Evolutionary conservation across 2,888 invertebrate genomes (phyloP), one percentile per base, ranked within the genome.

Genomic region (Volucella inflata): DNA sequence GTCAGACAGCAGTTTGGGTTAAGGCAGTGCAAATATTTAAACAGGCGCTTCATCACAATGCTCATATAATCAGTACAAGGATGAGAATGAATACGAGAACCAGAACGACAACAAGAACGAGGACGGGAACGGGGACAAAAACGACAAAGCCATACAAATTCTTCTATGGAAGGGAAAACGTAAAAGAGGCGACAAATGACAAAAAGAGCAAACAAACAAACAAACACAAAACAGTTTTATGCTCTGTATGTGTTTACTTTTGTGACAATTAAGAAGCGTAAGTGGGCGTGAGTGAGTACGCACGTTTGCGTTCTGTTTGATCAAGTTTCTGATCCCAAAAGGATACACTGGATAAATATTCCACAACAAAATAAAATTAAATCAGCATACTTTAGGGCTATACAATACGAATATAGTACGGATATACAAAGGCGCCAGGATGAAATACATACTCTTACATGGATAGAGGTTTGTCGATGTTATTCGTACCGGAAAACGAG

Each of bases 261-360:
- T 84, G 79, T 67, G 79, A 84, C 84, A 84, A 84, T 84, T 84
- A 84, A 75, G 79, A 55, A 64, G 84, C 64, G 75, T 84, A 84
- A 79, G 75, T 75, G 79, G 79, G 84, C 75, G 84, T 70, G 65
- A 79, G 84, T 75, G 68, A 84, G 55, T 70, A 79, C 70, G 79
- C 79, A 84, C 84, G 79, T 84, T 79, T 79, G 75, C 36, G 75
- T 79, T 79, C 71, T 84, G 84, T 84, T 84, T 84, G 79, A 84
- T 75, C 84, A 79, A 79, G 75, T 65, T 75, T 70, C 71, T 84
- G 84, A 79, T 78, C 84, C 79, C 79, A 65, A 74, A 79, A 70
- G 84, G 79, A 83, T 83, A 83, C 76, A 60, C 71, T 82, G 77
- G 65, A 82, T 77, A 82, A 82, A 82, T 82, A 77, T 77, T 64